phyloP scores from a whole-genome alignment of 53 echinoderm and acorn worm species.

The Stichopus horrens region DNA sequence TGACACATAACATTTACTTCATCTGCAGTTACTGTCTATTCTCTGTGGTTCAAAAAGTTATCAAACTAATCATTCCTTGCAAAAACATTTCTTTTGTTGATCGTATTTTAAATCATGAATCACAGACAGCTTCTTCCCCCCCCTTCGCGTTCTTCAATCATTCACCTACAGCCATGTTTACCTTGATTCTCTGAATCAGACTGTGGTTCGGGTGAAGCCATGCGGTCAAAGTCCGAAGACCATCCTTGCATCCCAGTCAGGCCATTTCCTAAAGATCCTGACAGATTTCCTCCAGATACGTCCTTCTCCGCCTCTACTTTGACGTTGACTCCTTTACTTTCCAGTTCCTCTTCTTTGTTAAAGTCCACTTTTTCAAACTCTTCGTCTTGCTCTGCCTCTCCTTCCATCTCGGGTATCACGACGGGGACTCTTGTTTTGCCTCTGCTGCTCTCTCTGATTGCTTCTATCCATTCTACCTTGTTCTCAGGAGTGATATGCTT shows the following conservation, averaged over 20 bases:
- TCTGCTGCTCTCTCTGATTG: neutral
- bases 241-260: constrained; percentile 74
- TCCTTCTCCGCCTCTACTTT: constrained; percentile 51
- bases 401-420: neutral
- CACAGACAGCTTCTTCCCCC: too few relatives aligned
- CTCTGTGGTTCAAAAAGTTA: too few relatives aligned
- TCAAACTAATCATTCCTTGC: too few relatives aligned
- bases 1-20: too few relatives aligned
- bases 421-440: neutral
- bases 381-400: neutral
- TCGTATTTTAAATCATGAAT: too few relatives aligned
- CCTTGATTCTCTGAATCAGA: constrained; percentile 8
- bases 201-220: neutral
- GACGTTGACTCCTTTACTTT: constrained; percentile 54
- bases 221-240: constrained; percentile 80
- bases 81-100: too few relatives aligned
- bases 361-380: neutral
- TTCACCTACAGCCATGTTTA: neutral
- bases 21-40: too few relatives aligned
- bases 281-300: constrained; percentile 50
- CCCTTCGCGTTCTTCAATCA: too few relatives aligned
- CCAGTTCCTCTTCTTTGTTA: neutral
- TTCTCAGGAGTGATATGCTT: neutral
- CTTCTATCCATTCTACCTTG: neutral
- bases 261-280: constrained; percentile 76